Evolutionary conservation across 1,140 invertebrate genomes (phyloP), one percentile per base, ranked within the genome.

Genomic region (Mya arenaria): DNA sequence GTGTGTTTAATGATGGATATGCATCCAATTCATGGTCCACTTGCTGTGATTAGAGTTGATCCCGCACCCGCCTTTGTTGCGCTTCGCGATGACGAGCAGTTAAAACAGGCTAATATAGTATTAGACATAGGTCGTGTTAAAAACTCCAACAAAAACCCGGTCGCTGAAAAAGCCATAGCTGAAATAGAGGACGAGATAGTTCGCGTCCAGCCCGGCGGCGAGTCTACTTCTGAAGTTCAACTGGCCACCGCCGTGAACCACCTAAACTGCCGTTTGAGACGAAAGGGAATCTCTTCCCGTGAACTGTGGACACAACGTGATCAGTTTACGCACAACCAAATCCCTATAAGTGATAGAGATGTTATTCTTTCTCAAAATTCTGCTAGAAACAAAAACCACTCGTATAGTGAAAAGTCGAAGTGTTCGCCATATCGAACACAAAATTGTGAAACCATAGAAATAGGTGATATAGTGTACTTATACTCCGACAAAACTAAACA

Each of bases 131-230:
- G 84, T 44, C 5, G 75, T 10, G 75, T 80, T 17, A 74, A 85
- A 56, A 85, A 85, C 71, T 17, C 30, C 6, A 85, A 85, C 56
- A 85, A 79, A 58, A 85, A 83, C 44, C 84, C 84, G 30, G 84
- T 85, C 17, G 80, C 80, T 23, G 81, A 85, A 73, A 83, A 74
- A 41, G 58, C 66, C 28, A 72, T 83, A 23, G 17, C 0, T 4
- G 80, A 81, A 36, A 37, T 82, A 23, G 41, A 82, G 63, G 17
- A 48, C 15, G 71, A 82, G 68, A 6, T 82, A 28, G 28, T 74
- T 8, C 30, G 41, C 4, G 55, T 23, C 55, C n/a, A 58, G 30
- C 55, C n/a, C 30, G 15, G 5, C 39, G 23, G 30, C 15, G 41
- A 10, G 4, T 15, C 17, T 36, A 13, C 36, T 15, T 44, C 41